These are phyloP conservation scores for Ischnura elegans DNA, from an alignment of 2,888 invertebrate genomes.

Conservation along the genomic window DNA sequence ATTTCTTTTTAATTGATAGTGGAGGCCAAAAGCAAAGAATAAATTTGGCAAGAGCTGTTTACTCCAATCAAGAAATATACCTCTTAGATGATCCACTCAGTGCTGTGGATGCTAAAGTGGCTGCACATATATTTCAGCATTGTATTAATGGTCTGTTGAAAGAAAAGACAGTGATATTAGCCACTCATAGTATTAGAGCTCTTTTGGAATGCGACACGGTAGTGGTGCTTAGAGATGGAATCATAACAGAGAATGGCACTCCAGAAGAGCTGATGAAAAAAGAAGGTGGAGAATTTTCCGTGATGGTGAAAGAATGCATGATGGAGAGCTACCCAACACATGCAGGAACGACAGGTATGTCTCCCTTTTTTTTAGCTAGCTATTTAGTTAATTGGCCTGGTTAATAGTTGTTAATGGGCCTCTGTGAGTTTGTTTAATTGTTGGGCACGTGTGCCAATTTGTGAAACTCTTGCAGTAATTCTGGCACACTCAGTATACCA, in stretches of 20 bases:
- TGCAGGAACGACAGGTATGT: background rate
- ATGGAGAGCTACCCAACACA: background rate
- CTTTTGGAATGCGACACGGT: slow-evolving; percentile 78
- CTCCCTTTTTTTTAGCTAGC: background rate
- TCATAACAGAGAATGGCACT: slow-evolving; percentile 77
- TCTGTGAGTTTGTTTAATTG: too few species aligned
- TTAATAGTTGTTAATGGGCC: too few species aligned
- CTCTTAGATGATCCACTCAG: slow-evolving; percentile 77
- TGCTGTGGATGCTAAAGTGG: slow-evolving; percentile 76
- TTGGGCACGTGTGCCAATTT: too few species aligned
- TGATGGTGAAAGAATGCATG: slow-evolving; percentile 22
- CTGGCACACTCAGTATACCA: too few species aligned
- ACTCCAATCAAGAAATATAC: slow-evolving; percentile 76
- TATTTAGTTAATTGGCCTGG: background rate
- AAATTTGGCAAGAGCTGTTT: slow-evolving; percentile 77
- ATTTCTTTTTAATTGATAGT: too few species aligned
- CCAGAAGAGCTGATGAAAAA: slow-evolving; percentile 76
- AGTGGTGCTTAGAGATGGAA: slow-evolving; percentile 78
- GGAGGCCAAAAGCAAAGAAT: slow-evolving; percentile 77
- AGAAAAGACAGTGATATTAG: slow-evolving; percentile 39
- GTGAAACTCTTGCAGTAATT: too few species aligned
- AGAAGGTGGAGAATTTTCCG: slow-evolving; percentile 73
- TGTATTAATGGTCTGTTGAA: slow-evolving; percentile 23
- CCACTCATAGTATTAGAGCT: slow-evolving; percentile 73
- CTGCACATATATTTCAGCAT: slow-evolving; percentile 76